These are phyloP conservation scores for Schizaphis graminum DNA, from an alignment of 2,888 invertebrate genomes.

Conservation along the genomic window DNA sequence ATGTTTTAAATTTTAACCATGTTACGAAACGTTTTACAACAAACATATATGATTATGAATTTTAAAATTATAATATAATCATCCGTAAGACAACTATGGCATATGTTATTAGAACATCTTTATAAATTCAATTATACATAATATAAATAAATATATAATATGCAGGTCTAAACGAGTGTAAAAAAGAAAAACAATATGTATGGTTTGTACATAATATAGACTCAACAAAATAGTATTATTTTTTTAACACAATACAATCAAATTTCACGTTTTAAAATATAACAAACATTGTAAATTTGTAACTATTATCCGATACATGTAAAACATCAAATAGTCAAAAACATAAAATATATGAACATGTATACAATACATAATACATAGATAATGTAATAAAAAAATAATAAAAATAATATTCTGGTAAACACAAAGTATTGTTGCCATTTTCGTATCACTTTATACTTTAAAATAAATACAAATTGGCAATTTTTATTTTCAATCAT, in stretches of 20 bases:
- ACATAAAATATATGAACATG: constrained; percentile 30
- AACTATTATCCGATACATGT: constrained; percentile 40
- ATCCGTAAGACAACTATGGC: neutral
- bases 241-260: constrained; percentile 54
- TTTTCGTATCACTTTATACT: constrained; percentile 28
- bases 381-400: constrained; percentile 33
- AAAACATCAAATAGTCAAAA: constrained; percentile 42
- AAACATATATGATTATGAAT: neutral
- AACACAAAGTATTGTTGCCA: constrained; percentile 54
- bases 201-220: constrained; percentile 51
- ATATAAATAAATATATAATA: constrained; percentile 5
- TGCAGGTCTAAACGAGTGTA: neutral
- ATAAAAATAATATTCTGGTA: constrained; percentile 50
- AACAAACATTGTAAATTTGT: constrained; percentile 51
- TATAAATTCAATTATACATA: neutral
- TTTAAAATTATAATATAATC: neutral
- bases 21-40: neutral
- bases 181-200: constrained; percentile 31
- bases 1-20: neutral
- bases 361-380: constrained; percentile 31
- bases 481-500: constrained; percentile 19
- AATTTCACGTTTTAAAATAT: constrained; percentile 30
- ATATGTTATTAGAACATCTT: neutral
- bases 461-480: constrained; percentile 43
- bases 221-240: constrained; percentile 49